These are phyloP conservation scores for Cyprinodon brontotheroides DNA, from an alignment of 2,113 vertebrate genomes.

Conservation along the genomic window DNA sequence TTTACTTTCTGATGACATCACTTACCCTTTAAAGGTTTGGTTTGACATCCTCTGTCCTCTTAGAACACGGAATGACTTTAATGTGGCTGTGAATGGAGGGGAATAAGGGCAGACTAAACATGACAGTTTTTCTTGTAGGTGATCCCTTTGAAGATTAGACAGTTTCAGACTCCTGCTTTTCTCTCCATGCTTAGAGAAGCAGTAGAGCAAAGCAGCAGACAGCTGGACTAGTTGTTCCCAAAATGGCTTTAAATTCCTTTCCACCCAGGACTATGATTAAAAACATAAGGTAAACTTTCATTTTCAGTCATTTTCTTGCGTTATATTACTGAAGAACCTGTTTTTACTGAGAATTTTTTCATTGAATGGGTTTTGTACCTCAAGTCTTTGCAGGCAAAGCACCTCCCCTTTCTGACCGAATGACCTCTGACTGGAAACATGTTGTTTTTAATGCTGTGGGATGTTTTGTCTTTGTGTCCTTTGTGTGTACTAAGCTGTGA, in stretches of 20 bases:
- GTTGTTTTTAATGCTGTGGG: conserved; percentile 15
- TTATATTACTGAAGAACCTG: conserved; percentile 30
- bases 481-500: conserved; percentile 25
- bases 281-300: conserved; percentile 27
- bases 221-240: conserved; percentile 55
- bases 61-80: conserved; percentile 48
- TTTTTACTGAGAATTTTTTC: conserved; percentile 32
- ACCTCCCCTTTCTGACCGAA: conserved; percentile 41
- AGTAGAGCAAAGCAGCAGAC: conserved; percentile 30
- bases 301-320: conserved; percentile 28
- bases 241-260: conserved; percentile 41
- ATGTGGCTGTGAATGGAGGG: conserved; percentile 39
- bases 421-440: conserved; percentile 37
- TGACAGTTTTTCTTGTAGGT: conserved; percentile 37
- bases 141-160: conserved; percentile 5
- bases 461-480: conserved; percentile 38
- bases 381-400: conserved; percentile 75
- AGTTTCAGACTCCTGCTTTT: background rate
- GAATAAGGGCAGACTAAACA: conserved; percentile 51
- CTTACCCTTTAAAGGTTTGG: conserved; percentile 12
- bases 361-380: conserved; percentile 25
- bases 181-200: conserved; percentile 6
- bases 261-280: conserved; percentile 22
- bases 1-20: conserved; percentile 48
- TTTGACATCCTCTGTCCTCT: conserved; percentile 25